Evolutionary conservation across 2,797 vertebrate genomes (phyloP).

Genomic region (Enteromius fasciolatus): DNA sequence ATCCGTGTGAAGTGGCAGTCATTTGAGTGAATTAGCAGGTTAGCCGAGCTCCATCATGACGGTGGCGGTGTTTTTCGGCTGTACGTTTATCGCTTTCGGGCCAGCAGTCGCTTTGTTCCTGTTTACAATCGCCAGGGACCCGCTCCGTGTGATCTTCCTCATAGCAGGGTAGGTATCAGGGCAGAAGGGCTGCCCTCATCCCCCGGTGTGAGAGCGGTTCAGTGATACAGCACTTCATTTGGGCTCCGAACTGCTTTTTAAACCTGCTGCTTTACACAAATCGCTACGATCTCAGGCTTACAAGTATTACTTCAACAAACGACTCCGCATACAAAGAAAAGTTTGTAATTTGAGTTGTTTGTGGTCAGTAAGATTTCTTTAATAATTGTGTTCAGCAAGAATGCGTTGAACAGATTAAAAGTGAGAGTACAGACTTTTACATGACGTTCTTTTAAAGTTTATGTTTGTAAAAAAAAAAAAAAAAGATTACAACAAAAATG

Average conservation of each 20-base stretch:
- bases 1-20: constrained; percentile 8
- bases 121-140: constrained; percentile 83
- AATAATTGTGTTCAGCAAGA: neutral
- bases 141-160: constrained; percentile 83
- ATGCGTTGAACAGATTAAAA: neutral
- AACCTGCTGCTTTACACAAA: neutral
- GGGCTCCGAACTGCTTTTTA: neutral
- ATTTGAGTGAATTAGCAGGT: constrained; percentile 7
- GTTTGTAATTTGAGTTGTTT: neutral
- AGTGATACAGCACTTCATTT: constrained; percentile 25
- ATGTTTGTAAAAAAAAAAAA: neutral
- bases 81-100: constrained; percentile 83
- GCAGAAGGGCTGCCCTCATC: neutral
- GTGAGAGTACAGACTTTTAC: neutral
- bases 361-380: neutral
- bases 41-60: constrained; percentile 74
- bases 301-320: neutral
- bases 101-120: constrained; percentile 82
- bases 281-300: neutral
- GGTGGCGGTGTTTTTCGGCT: constrained; percentile 82
- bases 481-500: neutral
- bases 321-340: neutral
- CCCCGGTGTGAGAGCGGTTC: neutral
- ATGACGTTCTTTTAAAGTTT: neutral
- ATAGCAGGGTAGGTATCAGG: constrained; percentile 79